Evolutionary conservation across 2,888 invertebrate genomes (phyloP).

Genomic region (Tromatobia lineatoria): DNA sequence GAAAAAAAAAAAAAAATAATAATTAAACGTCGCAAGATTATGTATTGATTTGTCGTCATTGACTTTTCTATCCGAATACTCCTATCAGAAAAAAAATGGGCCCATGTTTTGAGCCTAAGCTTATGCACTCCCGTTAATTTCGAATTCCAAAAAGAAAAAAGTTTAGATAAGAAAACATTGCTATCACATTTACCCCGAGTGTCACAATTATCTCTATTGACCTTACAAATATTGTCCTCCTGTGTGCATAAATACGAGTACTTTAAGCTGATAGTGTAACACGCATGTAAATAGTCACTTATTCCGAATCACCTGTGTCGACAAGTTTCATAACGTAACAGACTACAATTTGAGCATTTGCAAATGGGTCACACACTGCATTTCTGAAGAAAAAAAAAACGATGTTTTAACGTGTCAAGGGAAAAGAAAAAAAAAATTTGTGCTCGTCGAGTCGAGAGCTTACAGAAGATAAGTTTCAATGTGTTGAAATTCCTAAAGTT

Average conservation of each 20-base stretch:
- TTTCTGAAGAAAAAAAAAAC: not conserved
- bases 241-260: not conserved
- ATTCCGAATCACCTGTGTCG: slow-evolving; percentile 6
- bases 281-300: slow-evolving; percentile 1
- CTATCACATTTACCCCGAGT: no score
- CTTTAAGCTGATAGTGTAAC: not conserved
- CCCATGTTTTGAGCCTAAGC: no score
- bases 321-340: not conserved
- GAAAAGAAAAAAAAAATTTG: not conserved
- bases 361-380: not conserved
- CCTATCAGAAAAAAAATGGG: no score
- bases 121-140: no score
- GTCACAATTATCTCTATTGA: no score
- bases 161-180: no score
- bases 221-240: not conserved
- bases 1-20: no score
- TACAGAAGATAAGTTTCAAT: slow-evolving; percentile 25
- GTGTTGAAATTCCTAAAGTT: slow-evolving; percentile 28
- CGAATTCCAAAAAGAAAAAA: no score
- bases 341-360: not conserved
- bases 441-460: not conserved
- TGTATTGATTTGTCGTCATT: no score
- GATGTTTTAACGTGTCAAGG: not conserved
- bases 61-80: no score
- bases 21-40: no score